These are phyloP conservation scores for Bergia puertoricense DNA, from an alignment of 92 coral and sea anemone species.

Conservation along the genomic window DNA sequence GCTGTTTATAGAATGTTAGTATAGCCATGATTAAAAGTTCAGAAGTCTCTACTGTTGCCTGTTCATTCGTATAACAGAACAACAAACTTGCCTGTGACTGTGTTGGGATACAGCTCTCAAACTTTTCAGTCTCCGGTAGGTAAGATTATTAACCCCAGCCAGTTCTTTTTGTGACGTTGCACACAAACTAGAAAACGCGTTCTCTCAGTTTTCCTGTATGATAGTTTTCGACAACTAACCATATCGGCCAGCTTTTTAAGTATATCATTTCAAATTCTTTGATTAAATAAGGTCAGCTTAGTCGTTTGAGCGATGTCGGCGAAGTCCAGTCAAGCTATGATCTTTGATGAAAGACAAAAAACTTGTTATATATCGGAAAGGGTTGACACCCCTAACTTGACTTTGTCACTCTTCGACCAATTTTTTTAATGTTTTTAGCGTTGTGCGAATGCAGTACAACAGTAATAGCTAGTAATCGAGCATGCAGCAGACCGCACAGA, in stretches of 20 bases:
- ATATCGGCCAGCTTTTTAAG: not conserved
- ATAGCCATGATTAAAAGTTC: no score
- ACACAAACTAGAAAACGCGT: not conserved
- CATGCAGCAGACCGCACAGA: no score
- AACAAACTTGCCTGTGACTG: no score
- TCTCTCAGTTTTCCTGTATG: not conserved
- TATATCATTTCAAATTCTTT: constrained; percentile 28
- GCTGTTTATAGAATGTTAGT: no score
- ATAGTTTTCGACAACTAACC: not conserved
- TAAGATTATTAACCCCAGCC: not conserved
- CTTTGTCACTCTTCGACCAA: constrained; percentile 1
- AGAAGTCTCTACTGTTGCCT: no score
- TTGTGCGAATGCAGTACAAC: not conserved
- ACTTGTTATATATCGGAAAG: not conserved
- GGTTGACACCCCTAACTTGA: constrained; percentile 12
- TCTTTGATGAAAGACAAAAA: constrained; percentile 27
- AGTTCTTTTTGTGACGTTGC: not conserved
- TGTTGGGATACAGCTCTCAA: no score
- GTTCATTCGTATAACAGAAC: no score
- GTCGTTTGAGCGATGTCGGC: constrained; percentile 21
- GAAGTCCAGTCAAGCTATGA: not conserved
- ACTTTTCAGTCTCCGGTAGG: not conserved
- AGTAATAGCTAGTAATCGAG: no score
- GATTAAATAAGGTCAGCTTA: constrained; percentile 18
- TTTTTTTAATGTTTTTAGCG: not conserved